Evolutionary conservation across 2,888 invertebrate species (phyloP).

Genomic region (Gerris lacustris): DNA sequence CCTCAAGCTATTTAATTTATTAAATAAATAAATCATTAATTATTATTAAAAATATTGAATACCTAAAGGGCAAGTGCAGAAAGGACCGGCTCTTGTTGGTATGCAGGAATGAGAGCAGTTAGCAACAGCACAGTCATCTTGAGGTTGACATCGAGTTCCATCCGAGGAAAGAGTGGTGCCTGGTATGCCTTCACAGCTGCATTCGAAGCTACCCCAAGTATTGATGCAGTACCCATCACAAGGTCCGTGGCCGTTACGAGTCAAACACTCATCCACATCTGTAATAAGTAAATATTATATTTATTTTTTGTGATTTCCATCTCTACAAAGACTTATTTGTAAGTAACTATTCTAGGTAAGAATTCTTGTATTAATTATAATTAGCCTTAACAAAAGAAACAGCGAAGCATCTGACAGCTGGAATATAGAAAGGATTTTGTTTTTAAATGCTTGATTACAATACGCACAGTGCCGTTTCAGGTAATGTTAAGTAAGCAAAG

Average conservation of each 20-base stretch:
- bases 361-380: no score
- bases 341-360: background rate
- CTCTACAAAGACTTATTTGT: background rate
- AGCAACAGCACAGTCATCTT: slow-evolving; percentile 45
- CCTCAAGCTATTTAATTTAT: no score
- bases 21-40: no score
- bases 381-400: no score
- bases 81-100: slow-evolving; percentile 43
- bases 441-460: no score
- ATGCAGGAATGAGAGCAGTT: slow-evolving; percentile 47
- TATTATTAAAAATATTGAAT: no score
- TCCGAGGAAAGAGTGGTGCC: slow-evolving; percentile 46
- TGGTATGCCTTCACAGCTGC: slow-evolving; percentile 45
- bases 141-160: slow-evolving; percentile 45
- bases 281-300: slow-evolving; percentile 23
- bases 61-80: slow-evolving; percentile 29
- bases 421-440: no score
- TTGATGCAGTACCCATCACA: slow-evolving; percentile 52
- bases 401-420: no score
- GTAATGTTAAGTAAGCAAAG: no score
- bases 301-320: background rate
- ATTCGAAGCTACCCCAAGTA: slow-evolving; percentile 46
- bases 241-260: slow-evolving; percentile 50
- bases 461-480: no score
- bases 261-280: slow-evolving; percentile 50